Evolutionary conservation across 1,140 invertebrate genomes (phyloP), one percentile per base, ranked within the genome.

Genomic region (Ceratoteleas bidentatus): DNA sequence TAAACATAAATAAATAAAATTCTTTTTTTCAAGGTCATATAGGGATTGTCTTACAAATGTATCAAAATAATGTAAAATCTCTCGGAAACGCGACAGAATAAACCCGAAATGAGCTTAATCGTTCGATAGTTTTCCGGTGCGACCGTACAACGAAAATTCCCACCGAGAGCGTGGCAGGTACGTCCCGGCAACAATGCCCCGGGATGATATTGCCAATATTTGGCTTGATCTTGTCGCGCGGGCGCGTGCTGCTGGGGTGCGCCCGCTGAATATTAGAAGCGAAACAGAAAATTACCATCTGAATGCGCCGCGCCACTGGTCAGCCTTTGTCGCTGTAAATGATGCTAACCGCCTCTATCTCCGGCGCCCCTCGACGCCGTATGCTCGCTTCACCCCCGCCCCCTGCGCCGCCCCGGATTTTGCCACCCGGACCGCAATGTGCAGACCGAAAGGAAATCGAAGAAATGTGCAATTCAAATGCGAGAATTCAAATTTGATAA

Each of bases 161-260:
- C 85, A 84, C 43, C 73, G 50, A 73, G 50, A 72, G 79, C 78
- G 79, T 64, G 53, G 66, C 73, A 81, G 78, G 84, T 85, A 88
- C 77, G 79, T 86, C 83, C 83, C 68, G 52, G 66, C 74, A 86
- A 84, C 85, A 87, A 88, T 88, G 81, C 70, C 82, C 56, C 47
- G 84, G 88, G 86, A 88, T 87, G 88, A 91, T 91, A 91, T 91
- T 91, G 89, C 86, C 90, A 91, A 91, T 91, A 91, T 91, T 91
- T 91, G 89, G 87, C 90, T 90, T 91, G 89, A 90, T 90, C 90
- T 88, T 89, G 24, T 24, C 24, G 24, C 82, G 81, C 84, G 81
- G 76, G 84, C 84, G 83, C 82, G 77, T 84, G 79, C 61, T 76
- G 66, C 68, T 68, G 43, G 80, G 64, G 79, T 61, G 58, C 54